Evolutionary conservation across 2,113 vertebrate species (phyloP), one percentile per base, ranked within the genome.

Genomic region (Anarhynchus alexandrinus): DNA sequence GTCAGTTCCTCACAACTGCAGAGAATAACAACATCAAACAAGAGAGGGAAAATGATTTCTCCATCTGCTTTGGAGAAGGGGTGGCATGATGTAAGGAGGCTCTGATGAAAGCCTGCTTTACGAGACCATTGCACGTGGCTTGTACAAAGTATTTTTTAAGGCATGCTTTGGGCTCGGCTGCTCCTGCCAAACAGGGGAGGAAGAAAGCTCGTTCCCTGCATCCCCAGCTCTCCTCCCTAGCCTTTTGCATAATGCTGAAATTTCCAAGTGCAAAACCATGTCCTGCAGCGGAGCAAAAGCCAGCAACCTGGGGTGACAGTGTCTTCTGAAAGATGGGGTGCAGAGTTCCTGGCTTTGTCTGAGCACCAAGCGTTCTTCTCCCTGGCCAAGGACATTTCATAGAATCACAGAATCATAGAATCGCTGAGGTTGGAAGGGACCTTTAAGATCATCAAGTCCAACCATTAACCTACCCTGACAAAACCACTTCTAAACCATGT

Each of bases 1-100:
- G 95, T 97, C 97, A 97, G 85, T 82, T 94, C 94, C 86, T 92
- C 72, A 22, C 94, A 92, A 96, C 71, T 82, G 78, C 18, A 3
- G 52, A 67, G 90, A 96, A 87, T 92, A 95, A 91, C 79, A 94
- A 92, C 94, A 95, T 96, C 94, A 96, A 96, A 95, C 54, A 9
- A 47, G 43, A 52, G 43, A 61, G 76, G 38, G 86, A 93, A 94
- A 95, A 97, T 91, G 43, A 93, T 80, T 97, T 97, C 92, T 97
- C 92, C 97, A 93, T 96, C 96, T 95, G 94, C 76, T 49, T 89
- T 91, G 88, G 89, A 95, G 74, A 90, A 82, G 29, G 22, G 66
- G 51, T 91, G 73, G 81, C 62, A 51, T 95, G 86, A 89, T 91
- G 86, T 94, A 94, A 94, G 87, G 88, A 62, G 82, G 61, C 96